Base-by-base conservation (phyloP, 2,113 vertebrate genomes). In the Crotalus helleri region DNA sequence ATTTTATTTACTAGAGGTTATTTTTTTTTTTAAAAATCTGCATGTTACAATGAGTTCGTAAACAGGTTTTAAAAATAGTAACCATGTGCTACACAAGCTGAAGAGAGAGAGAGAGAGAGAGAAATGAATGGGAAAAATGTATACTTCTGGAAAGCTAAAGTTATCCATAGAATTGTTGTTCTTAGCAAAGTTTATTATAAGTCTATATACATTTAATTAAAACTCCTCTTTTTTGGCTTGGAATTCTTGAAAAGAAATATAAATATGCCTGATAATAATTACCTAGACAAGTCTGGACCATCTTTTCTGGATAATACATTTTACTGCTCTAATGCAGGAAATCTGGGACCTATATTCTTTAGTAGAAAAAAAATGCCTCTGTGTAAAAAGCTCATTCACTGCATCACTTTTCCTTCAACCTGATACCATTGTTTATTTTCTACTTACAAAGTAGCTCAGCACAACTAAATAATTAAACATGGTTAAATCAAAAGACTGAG, bases 21-120 rank as follows among this genome's bases (percentile, higher is more conserved):
- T 39, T n/a, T 88, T 39, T n/a, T 88, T 39, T 54, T 53, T 58
- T 6, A 23, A 23, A 11, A 6, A 29, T 24, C 57, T 51, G 19
- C 13, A 61, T 54, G 13, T n/a, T 92, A 64, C 44, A 6, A 64
- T 64, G 58, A 54, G 51, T 90, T 39, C 15, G 12, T n/a, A 13
- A 54, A 15, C 13, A 91, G 6, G 23, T 1, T 55, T 49, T 91
- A 15, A 51, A 2, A 7, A 15, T 3, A 0, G 0, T 54, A 33
- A 54, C n/a, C 11, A 61, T 5, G 9, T 54, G 93, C 17, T 3
- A 12, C 33, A 8, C 0, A 39, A 10, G 61, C 0, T 21, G 0
- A 33, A 81, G 81, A 89, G 12, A 49, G 46, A 89, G 12, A 39
- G n/a, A n/a, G 39, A 39, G 39, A 49, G 46, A 24, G 24, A 1